These are phyloP conservation scores for Galaxea fascicularis DNA, from an alignment of 92 coral and sea anemone genomes.

Conservation along the genomic window DNA sequence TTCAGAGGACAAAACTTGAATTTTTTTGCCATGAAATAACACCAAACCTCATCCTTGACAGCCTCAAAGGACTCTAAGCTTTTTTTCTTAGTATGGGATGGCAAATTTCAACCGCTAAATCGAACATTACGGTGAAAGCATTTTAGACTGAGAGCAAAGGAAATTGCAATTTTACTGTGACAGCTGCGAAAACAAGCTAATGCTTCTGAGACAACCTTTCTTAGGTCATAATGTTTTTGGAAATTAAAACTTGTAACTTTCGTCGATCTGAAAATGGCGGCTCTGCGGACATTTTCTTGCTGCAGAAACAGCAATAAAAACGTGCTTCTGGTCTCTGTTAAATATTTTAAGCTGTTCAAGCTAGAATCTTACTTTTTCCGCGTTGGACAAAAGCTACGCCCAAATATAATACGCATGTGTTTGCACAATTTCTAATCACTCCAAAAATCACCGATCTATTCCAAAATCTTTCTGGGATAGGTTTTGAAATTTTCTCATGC, in stretches of 20 bases:
- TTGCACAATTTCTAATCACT: neutral
- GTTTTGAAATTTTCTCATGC: neutral
- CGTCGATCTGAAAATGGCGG: neutral
- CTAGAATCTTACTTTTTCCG: neutral
- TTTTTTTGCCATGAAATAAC: neutral
- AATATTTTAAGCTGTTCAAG: neutral
- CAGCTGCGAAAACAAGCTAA: conserved; percentile 69
- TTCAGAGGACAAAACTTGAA: conserved; percentile 15
- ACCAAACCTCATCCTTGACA: neutral
- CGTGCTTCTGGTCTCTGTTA: too few species aligned
- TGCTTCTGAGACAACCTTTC: conserved; percentile 50
- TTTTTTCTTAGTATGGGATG: neutral
- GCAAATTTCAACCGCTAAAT: neutral
- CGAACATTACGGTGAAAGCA: neutral
- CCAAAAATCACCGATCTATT: neutral
- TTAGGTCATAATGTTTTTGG: conserved; percentile 46
- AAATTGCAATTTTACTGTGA: conserved; percentile 59
- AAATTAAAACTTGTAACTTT: conserved; percentile 31
- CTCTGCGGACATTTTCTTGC: neutral
- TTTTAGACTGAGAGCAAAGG: conserved; percentile 18
- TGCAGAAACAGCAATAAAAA: neutral
- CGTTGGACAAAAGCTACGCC: conserved; percentile 11
- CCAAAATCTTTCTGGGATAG: neutral
- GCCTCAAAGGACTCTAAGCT: neutral
- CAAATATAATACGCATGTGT: conserved; percentile 5